Evolutionary conservation across 2,888 invertebrate genomes (phyloP).

Genomic region (Fragum sueziense): DNA sequence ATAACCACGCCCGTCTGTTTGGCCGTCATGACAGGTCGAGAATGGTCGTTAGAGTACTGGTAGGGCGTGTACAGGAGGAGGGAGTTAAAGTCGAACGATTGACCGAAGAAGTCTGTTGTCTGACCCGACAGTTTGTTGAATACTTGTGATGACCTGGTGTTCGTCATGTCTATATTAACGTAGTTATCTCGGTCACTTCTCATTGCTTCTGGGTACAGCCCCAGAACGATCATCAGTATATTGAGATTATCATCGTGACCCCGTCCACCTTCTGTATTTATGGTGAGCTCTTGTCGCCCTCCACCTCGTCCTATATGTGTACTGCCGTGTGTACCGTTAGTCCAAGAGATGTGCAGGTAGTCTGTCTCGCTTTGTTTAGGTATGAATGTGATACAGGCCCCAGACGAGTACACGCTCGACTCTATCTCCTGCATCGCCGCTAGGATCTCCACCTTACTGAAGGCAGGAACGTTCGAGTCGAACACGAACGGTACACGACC

Average conservation of each 20-base stretch:
- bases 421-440: conserved; percentile 63
- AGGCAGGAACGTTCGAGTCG: conserved; percentile 41
- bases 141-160: conserved; percentile 11
- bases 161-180: conserved; percentile 26
- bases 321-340: conserved; percentile 23
- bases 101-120: conserved; percentile 56
- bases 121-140: conserved; percentile 31
- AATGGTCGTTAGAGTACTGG: conserved; percentile 53
- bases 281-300: conserved; percentile 33
- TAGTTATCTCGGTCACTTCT: conserved; percentile 37
- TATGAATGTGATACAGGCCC: conserved; percentile 50
- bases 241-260: conserved; percentile 45
- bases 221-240: conserved; percentile 36
- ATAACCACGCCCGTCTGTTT: conserved; percentile 49
- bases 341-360: conserved; percentile 57
- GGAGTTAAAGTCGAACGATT: conserved; percentile 58
- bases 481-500: conserved; percentile 41
- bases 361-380: conserved; percentile 49
- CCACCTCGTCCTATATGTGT: conserved; percentile 33
- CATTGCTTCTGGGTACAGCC: conserved; percentile 39
- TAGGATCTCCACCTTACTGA: conserved; percentile 55
- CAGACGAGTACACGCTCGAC: conserved; percentile 50
- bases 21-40: conserved; percentile 53
- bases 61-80: conserved; percentile 60
- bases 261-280: conserved; percentile 31